phyloP scores from a whole-genome alignment of 2,888 invertebrate species.

The Dolichopus griseipennis region DNA sequence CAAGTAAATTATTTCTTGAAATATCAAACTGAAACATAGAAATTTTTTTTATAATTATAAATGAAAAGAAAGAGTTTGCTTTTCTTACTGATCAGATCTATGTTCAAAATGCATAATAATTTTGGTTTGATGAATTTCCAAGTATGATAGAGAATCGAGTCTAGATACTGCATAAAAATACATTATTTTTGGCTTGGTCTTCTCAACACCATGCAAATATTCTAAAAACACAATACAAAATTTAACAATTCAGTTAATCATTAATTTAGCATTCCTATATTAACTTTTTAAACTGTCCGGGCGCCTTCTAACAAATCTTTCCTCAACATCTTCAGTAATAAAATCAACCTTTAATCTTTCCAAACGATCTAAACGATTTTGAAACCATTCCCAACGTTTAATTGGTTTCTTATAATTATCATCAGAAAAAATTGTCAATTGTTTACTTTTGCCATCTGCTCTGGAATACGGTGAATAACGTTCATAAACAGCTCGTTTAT shows the following conservation, averaged over 20 bases:
- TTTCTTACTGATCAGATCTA: constrained; percentile 45
- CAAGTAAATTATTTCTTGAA: constrained; percentile 14
- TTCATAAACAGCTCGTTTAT: constrained; percentile 66
- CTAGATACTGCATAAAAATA: constrained; percentile 46
- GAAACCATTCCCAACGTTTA: constrained; percentile 52
- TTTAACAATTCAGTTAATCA: no score
- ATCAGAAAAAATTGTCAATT: constrained; percentile 32
- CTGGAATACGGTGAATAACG: constrained; percentile 69
- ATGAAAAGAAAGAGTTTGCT: not conserved
- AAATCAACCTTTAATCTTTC: constrained; percentile 48
- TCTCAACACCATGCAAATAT: constrained; percentile 28
- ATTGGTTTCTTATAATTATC: constrained; percentile 33
- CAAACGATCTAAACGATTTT: constrained; percentile 59
- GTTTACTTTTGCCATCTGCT: constrained; percentile 51
- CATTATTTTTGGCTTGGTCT: constrained; percentile 33
- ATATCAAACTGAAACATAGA: constrained; percentile 13
- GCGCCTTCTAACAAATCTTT: constrained; percentile 58
- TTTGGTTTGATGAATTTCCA: constrained; percentile 48
- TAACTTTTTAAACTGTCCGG: constrained; percentile 60
- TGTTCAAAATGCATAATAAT: constrained; percentile 52
- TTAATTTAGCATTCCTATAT: no score
- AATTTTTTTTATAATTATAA: constrained; percentile 4
- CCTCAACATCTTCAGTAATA: constrained; percentile 46
- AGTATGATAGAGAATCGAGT: constrained; percentile 57
- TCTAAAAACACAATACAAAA: no score